phyloP scores from a whole-genome alignment of 2,888 invertebrate species.

The Camptogramma bilineatum region DNA sequence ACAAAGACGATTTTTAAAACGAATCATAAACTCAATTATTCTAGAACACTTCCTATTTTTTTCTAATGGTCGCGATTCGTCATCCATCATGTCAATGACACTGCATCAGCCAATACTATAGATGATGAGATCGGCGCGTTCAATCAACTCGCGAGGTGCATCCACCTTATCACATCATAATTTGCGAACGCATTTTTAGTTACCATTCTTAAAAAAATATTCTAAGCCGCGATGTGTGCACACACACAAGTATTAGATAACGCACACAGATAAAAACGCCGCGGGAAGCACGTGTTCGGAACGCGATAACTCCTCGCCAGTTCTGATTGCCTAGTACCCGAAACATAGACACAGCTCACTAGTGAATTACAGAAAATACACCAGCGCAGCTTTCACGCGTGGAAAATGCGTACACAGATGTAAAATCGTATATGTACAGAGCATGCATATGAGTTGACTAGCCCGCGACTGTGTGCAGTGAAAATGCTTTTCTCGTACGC shows the following conservation, averaged over 20 bases:
- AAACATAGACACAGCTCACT: slow-evolving; percentile 78
- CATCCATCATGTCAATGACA: slow-evolving; percentile 82
- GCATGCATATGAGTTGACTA: slow-evolving; percentile 52
- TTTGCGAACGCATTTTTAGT: slow-evolving; percentile 40
- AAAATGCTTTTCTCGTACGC: slow-evolving; percentile 71
- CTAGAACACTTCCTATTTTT: slow-evolving; percentile 47
- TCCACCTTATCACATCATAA: slow-evolving; percentile 69
- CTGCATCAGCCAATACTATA: slow-evolving; percentile 76
- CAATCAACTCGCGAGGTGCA: slow-evolving; percentile 76
- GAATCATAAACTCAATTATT: slow-evolving; percentile 12
- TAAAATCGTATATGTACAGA: slow-evolving; percentile 62
- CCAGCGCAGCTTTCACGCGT: slow-evolving; percentile 67
- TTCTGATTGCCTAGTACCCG: slow-evolving; percentile 70
- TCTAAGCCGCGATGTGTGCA: slow-evolving; percentile 17
- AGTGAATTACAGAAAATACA: slow-evolving; percentile 69
- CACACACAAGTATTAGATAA: slow-evolving; percentile 52
- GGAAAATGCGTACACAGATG: slow-evolving; percentile 70
- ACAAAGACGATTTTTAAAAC: neutral
- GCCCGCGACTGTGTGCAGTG: slow-evolving; percentile 61
- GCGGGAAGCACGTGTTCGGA: slow-evolving; percentile 53
- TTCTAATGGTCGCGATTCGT: slow-evolving; percentile 64
- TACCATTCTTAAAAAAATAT: slow-evolving; percentile 34
- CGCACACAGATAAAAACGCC: slow-evolving; percentile 56
- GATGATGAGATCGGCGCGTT: slow-evolving; percentile 74
- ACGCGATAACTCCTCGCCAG: slow-evolving; percentile 50